Conservation (phyloP, 2,888 invertebrate genomes). For the Tiphia femorata region DNA sequence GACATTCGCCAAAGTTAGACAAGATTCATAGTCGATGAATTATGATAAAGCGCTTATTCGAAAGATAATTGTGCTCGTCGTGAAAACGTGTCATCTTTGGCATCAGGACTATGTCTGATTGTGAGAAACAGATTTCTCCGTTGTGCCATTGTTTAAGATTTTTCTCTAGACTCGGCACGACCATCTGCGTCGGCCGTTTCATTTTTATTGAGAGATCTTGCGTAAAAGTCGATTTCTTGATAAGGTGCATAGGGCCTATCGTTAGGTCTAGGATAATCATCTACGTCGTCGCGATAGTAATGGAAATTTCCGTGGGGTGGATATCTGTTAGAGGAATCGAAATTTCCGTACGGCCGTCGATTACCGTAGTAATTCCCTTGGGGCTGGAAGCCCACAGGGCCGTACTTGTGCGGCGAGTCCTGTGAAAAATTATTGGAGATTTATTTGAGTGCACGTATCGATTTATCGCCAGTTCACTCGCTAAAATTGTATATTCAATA, state of each 20-base stretch:
- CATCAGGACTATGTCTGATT: no score
- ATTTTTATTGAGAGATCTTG: constrained; percentile 38
- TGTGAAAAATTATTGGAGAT: constrained; percentile 12
- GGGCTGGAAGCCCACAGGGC: constrained; percentile 37
- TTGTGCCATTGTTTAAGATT: no score
- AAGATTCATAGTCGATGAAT: no score
- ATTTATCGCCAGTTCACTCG: no score
- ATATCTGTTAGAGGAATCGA: constrained; percentile 39
- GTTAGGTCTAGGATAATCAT: constrained; percentile 24
- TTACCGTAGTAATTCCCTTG: constrained; percentile 48
- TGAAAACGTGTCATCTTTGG: no score
- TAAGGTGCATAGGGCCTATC: constrained; percentile 18
- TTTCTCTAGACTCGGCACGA: neutral
- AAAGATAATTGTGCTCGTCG: no score
- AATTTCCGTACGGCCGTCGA: constrained; percentile 40
- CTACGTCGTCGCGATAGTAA: constrained; percentile 22
- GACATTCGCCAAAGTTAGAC: no score
- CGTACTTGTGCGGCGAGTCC: constrained; percentile 37
- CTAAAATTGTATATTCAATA: no score
- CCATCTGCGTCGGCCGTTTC: constrained; percentile 11
- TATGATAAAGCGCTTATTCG: no score
- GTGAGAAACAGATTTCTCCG: no score
- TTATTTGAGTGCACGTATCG: neutral
- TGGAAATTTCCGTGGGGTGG: constrained; percentile 39
- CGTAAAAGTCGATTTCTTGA: constrained; percentile 30